phyloP scores from a whole-genome alignment of 2,797 vertebrate genomes.

The Smutsia temminckii region DNA sequence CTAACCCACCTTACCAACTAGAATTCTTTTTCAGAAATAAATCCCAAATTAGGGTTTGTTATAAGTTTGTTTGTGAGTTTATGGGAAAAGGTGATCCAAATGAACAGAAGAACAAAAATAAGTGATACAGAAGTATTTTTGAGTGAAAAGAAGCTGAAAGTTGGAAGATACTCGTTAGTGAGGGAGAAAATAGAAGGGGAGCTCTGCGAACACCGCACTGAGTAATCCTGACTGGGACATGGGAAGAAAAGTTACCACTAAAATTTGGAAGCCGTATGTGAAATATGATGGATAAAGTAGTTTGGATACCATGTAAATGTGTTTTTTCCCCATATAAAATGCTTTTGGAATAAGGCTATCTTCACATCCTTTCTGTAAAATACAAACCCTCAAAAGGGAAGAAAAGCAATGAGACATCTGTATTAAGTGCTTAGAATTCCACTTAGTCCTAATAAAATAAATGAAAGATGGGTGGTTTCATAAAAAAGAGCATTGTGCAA shows the following conservation, averaged over 20 bases:
- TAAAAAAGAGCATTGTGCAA: background rate
- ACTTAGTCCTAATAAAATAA: background rate
- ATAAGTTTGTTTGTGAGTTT: background rate
- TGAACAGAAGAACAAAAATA: background rate
- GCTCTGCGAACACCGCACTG: background rate
- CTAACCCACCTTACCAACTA: slow-evolving; percentile 4
- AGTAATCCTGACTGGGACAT: background rate
- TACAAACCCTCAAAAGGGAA: background rate
- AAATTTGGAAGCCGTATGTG: background rate
- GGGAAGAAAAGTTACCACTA: background rate
- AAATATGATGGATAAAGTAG: background rate
- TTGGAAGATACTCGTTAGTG: background rate
- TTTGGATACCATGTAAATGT: background rate
- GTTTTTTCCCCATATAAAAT: background rate
- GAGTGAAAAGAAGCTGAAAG: background rate
- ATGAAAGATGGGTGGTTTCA: background rate
- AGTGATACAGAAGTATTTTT: background rate
- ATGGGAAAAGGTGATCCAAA: background rate
- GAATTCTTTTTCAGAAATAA: slow-evolving; percentile 42
- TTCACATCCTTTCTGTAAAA: background rate
- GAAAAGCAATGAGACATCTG: background rate
- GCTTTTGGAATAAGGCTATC: background rate
- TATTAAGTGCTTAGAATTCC: background rate
- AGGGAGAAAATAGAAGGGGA: background rate
- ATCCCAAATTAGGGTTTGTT: slow-evolving; percentile 18